Evolutionary conservation across 2,797 vertebrate species (phyloP).

Genomic region (Meriones psammophilus): DNA sequence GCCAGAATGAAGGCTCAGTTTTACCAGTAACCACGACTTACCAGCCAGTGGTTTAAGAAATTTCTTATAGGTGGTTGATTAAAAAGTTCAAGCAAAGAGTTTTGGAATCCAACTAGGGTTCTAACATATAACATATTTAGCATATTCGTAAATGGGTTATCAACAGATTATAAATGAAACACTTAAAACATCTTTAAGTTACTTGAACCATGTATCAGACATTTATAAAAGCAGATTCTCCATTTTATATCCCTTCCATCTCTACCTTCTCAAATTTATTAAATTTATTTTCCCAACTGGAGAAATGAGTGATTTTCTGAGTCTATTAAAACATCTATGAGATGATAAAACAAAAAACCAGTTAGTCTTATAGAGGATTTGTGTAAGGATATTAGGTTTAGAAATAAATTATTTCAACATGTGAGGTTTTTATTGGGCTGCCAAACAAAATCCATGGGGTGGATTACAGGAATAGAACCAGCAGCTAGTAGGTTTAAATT

Average conservation of each 20-base stretch:
- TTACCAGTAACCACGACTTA: not conserved
- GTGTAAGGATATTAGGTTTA: slow-evolving; percentile 73
- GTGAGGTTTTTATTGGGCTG: slow-evolving; percentile 76
- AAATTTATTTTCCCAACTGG: slow-evolving; percentile 78
- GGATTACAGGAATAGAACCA: slow-evolving; percentile 80
- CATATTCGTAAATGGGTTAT: slow-evolving; percentile 57
- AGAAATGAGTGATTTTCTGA: slow-evolving; percentile 77
- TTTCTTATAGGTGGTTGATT: not conserved
- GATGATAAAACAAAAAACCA: slow-evolving; percentile 82
- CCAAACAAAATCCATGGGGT: slow-evolving; percentile 84
- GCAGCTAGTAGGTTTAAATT: slow-evolving; percentile 73
- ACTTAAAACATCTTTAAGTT: slow-evolving; percentile 44
- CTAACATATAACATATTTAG: not conserved
- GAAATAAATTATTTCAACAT: slow-evolving; percentile 85
- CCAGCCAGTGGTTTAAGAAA: too few relatives aligned
- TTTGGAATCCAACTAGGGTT: slow-evolving; percentile 4
- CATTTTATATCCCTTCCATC: not conserved
- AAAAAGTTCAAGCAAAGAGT: slow-evolving; percentile 10
- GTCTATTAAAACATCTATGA: slow-evolving; percentile 78
- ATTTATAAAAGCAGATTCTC: slow-evolving; percentile 59
- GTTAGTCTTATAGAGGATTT: slow-evolving; percentile 83
- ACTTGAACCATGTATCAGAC: slow-evolving; percentile 28
- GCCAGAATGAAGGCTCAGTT: not conserved
- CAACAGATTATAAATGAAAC: slow-evolving; percentile 57
- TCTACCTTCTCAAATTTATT: slow-evolving; percentile 58